Base-by-base conservation (phyloP, 2,888 invertebrate species). In the Drosophila anomelani region DNA sequence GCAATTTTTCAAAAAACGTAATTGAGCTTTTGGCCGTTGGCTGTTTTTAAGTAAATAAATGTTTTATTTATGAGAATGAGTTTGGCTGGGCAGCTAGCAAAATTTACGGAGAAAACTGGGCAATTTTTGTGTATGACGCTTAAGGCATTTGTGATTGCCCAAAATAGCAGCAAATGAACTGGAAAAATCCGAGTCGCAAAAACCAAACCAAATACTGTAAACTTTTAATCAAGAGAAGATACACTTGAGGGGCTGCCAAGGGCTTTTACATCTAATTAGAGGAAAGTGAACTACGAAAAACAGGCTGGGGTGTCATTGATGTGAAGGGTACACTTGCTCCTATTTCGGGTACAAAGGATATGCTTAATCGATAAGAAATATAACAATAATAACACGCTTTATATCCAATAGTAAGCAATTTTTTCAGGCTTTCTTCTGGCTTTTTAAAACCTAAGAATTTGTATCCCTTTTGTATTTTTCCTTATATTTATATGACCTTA, bases 181-280 rank as follows among this genome's bases (percentile, higher is more conserved):
- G 85, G 80, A 81, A 85, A 85, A 84, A 76, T 78, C 54, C 73
- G 56, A 71, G 66, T 75, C 58, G 15, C 68, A 29, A 46, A 63
- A 62, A 57, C 54, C 49, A 63, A 62, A 61, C 67, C 59, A 70
- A 73, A 76, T 59, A 70, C 68, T 77, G 74, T 81, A 81, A 84
- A 85, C 63, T 83, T 85, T 83, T 80, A 78, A 85, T 81, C 80
- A 84, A 81, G 72, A 81, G 73, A 71, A 78, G 72, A 75, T 75
- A 67, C 34, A 70, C 74, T 70, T 32, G 61, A 41, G 78, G 78
- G 62, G 68, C 41, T 36, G 26, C 41, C 43, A 54, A 57, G 58
- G 75, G 83, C 78, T 78, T 77, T 84, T 78, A 78, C 81, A 80
- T 78, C 83, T 85, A 84, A 83, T 85, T 85, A 84, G 81, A 85